Percentiles rank a stretch among this genome's conserved stretches.
These are phyloP conservation scores for Entomobrya multifasciata DNA, from an alignment of 2,888 invertebrate genomes.

Conservation along the genomic window DNA sequence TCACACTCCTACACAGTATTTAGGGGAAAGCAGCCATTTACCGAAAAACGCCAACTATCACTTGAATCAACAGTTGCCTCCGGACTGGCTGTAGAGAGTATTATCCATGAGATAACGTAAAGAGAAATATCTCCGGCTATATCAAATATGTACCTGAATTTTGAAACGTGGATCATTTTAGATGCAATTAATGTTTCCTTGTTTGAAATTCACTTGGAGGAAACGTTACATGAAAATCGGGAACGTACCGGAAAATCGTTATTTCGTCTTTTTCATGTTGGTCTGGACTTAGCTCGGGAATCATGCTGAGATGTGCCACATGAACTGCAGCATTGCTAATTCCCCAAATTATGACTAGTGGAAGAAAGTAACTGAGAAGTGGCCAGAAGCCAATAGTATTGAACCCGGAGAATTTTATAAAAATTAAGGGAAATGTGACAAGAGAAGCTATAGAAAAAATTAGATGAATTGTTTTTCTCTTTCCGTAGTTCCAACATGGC, in stretches of 20 bases:
- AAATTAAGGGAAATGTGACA: conserved; percentile 83
- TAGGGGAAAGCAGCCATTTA: conserved; percentile 58
- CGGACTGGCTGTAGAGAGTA: conserved; percentile 44
- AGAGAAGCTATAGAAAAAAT: conserved; percentile 80
- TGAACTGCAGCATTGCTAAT: conserved; percentile 84
- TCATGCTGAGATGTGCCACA: conserved; percentile 84
- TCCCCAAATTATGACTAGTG: conserved; percentile 83
- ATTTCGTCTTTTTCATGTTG: conserved; percentile 81
- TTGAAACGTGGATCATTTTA: too few species aligned
- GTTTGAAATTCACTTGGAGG: too few species aligned
- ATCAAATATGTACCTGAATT: conserved; percentile 71
- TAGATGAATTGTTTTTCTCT: conserved; percentile 80
- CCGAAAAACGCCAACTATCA: conserved; percentile 79
- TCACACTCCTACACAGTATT: too few species aligned
- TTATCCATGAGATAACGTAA: conserved; percentile 65
- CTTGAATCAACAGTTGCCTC: conserved; percentile 72
- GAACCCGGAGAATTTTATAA: conserved; percentile 80
- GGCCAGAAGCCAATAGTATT: conserved; percentile 79
- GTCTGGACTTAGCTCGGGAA: conserved; percentile 82
- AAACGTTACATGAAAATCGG: too few species aligned
- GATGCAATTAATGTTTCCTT: too few species aligned
- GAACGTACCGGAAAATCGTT: conserved; percentile 81
- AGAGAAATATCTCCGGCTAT: conserved; percentile 68
- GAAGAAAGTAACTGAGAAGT: conserved; percentile 80
- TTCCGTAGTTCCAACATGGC: conserved; percentile 75